Percentiles rank a stretch among this genome's conserved stretches.
These are phyloP conservation scores for Catostylus mosaicus DNA, from an alignment of 30 jellyfish, hydroid and myxozoan species.

Conservation along the genomic window DNA sequence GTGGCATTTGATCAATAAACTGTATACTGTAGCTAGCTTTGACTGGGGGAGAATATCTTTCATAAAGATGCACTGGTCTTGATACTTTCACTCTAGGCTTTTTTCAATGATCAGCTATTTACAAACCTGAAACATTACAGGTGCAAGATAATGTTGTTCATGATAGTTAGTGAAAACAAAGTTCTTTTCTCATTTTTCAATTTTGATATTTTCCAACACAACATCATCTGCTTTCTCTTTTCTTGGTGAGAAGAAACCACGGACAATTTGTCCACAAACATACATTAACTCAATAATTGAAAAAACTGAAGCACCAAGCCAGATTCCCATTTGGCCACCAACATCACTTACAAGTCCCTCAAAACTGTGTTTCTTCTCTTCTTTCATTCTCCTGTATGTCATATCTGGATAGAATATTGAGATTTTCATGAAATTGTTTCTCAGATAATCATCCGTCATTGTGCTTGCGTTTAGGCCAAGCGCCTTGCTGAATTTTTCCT, in stretches of 20 bases:
- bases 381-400: conserved; percentile 26
- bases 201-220: conserved; percentile 3
- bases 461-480: conserved; percentile 14
- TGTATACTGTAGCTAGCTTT: too few species aligned
- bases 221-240: background rate
- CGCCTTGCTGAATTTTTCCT: conserved; percentile 29
- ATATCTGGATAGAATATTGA: conserved; percentile 18
- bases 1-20: too few species aligned
- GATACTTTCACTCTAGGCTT: too few species aligned
- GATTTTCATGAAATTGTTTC: conserved; percentile 41
- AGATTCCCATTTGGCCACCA: conserved; percentile 76
- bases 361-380: conserved; percentile 15
- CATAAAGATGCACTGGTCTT: too few species aligned
- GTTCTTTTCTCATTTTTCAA: background rate
- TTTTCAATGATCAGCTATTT: too few species aligned
- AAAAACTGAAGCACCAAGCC: conserved; percentile 74
- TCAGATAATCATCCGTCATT: conserved; percentile 45
- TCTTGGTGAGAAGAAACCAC: background rate
- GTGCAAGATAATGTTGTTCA: too few species aligned
- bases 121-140: too few species aligned
- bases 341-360: conserved; percentile 33
- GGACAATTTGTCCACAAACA: background rate
- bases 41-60: too few species aligned
- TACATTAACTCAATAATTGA: conserved; percentile 36
- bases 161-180: too few species aligned